Evolutionary conservation across 2,113 vertebrate genomes (phyloP).

Genomic region (Pardalotus punctatus): DNA sequence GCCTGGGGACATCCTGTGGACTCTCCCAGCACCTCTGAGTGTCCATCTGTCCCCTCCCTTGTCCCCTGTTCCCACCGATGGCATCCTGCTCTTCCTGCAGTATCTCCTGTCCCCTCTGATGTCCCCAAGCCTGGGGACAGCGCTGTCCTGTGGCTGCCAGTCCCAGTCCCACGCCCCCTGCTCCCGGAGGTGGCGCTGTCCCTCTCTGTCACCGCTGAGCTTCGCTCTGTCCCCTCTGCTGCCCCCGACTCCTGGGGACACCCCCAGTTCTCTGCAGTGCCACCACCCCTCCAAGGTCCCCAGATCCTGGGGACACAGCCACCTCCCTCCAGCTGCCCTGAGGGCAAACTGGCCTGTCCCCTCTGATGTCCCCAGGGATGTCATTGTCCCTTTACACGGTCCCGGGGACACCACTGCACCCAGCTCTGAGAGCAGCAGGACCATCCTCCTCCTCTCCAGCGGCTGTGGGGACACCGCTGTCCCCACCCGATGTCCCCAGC

Average conservation of each 20-base stretch:
- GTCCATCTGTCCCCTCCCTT: not conserved
- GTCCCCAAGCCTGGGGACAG: not conserved
- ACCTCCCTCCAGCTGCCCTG: fast-evolving
- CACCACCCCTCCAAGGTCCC: not conserved
- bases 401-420: not conserved
- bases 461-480: not conserved
- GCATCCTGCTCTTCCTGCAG: not conserved
- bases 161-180: not conserved
- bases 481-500: not conserved
- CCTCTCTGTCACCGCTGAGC: not conserved
- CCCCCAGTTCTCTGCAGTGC: not conserved
- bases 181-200: not conserved
- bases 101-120: not conserved
- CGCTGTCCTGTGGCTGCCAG: not conserved
- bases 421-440: not conserved
- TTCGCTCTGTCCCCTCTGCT: not conserved
- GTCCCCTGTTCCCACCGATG: not conserved
- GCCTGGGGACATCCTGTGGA: not conserved
- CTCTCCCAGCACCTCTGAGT: not conserved
- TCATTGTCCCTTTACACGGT: fast-evolving
- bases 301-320: not conserved
- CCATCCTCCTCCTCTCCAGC: not conserved
- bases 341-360: no score
- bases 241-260: not conserved
- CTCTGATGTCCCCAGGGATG: not conserved